Base-by-base conservation (phyloP, 2,888 invertebrate genomes). In the Aporophyla nigra region DNA sequence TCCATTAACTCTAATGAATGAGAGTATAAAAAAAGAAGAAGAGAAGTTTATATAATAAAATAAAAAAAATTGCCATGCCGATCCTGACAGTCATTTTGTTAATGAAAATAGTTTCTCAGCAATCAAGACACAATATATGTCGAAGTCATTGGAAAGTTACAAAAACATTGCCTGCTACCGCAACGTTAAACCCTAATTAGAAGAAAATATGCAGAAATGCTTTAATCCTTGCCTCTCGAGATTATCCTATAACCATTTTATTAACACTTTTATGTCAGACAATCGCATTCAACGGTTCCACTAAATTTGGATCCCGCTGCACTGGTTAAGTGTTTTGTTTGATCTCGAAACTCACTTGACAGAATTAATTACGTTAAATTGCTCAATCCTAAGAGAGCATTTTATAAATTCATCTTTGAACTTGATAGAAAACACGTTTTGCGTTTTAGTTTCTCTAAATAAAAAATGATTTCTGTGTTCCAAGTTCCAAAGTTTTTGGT, bases 331-430 rank as follows among this genome's bases (percentile, higher is more conserved):
- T 85, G 67, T 68, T 75, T 66, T 71, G 78, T 75, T 85, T 86
- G 83, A 85, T 87, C 84, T 80, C 69, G 62, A 58, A 80, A 81
- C 76, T 84, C 81, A 85, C 62, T 51, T 71, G 76, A 67, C 74
- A 62, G 74, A 83, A 84, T 87, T 86, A 85, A 87, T 84, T 71
- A 83, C 78, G 73, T 72, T 53, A 75, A 71, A 79, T 85, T 76
- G 63, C 54, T 81, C 51, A 81, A 63, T 63, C 71, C 53, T 61
- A 70, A 46, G n/a, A 54, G 75, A 78, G 54, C 56, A 75, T 73
- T 72, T 49, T 1, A 33, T 71, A 71, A 66, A 51, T 7, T 49
- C 56, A 67, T 56, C 33, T 74, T 61, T 69, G 21, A 46, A 66
- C 51, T 62, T 33, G 24, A 70, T 56, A n/a, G 40, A 51, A 61